Evolutionary conservation across 2,888 invertebrate species (phyloP).

Genomic region (Sympetrum striolatum): DNA sequence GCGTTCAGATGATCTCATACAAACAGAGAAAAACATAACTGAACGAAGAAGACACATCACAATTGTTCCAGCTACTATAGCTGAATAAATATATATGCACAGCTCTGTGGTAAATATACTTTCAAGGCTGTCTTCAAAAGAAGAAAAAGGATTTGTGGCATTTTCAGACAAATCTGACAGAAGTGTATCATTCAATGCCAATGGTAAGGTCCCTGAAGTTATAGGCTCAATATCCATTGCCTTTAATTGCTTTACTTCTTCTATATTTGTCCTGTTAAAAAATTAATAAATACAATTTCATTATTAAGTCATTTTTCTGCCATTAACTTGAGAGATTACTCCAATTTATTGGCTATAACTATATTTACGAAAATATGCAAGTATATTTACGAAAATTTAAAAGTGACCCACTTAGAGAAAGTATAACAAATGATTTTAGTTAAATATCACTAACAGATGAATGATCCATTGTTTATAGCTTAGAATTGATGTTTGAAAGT

Average conservation of each 20-base stretch:
- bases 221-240: background rate
- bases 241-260: background rate
- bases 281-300: background rate
- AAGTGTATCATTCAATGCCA: background rate
- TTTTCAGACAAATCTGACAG: background rate
- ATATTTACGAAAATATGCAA: too few relatives aligned
- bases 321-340: too few relatives aligned
- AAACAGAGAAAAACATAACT: slow-evolving; percentile 69
- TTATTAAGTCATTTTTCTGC: background rate
- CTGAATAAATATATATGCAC: slow-evolving; percentile 44
- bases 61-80: slow-evolving; percentile 49
- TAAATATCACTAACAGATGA: too few relatives aligned
- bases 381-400: too few relatives aligned
- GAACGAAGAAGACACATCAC: slow-evolving; percentile 66
- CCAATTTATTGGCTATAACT: too few relatives aligned
- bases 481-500: too few relatives aligned
- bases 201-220: background rate
- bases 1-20: slow-evolving; percentile 70
- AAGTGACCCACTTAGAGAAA: too few relatives aligned
- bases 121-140: background rate
- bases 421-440: too few relatives aligned
- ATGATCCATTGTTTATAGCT: too few relatives aligned
- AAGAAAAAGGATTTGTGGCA: background rate
- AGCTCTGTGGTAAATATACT: slow-evolving; percentile 8
- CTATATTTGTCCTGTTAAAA: slow-evolving; percentile 45